These are phyloP conservation scores for Bactericera cockerelli DNA, from an alignment of 1,140 invertebrate genomes.

Conservation along the genomic window DNA sequence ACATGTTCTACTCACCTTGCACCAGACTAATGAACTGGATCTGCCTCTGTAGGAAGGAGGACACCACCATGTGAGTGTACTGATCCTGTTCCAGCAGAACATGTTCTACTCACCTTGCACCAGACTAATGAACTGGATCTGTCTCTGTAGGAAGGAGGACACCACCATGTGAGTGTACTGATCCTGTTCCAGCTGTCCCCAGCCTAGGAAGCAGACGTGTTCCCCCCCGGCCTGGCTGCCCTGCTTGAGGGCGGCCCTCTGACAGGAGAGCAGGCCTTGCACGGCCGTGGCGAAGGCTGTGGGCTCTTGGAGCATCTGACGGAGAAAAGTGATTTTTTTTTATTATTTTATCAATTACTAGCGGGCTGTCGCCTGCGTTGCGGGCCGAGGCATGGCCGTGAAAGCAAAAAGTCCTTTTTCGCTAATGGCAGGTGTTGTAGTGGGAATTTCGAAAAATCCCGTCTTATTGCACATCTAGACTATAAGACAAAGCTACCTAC, in stretches of 20 bases:
- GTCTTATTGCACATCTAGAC: no score
- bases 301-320: slow-evolving; percentile 84
- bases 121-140: slow-evolving; percentile 82
- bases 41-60: no score
- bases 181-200: slow-evolving; percentile 87
- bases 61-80: no score
- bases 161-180: slow-evolving; percentile 97
- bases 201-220: slow-evolving; percentile 94
- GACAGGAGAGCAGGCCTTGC: slow-evolving; percentile 77
- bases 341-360: slow-evolving; percentile 14
- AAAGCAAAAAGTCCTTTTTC: no score
- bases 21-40: no score
- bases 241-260: slow-evolving; percentile 73
- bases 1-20: no score
- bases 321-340: slow-evolving; percentile 12
- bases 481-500: no score
- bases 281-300: slow-evolving; percentile 87
- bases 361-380: no score
- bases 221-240: slow-evolving; percentile 83
- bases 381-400: no score
- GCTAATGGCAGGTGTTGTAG: no score
- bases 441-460: no score
- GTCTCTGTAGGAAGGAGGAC: slow-evolving; percentile 88
- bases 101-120: slow-evolving; percentile 85
- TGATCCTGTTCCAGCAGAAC: no score